Conservation (phyloP, 2,113 vertebrate genomes). For the Panurus biarmicus region DNA sequence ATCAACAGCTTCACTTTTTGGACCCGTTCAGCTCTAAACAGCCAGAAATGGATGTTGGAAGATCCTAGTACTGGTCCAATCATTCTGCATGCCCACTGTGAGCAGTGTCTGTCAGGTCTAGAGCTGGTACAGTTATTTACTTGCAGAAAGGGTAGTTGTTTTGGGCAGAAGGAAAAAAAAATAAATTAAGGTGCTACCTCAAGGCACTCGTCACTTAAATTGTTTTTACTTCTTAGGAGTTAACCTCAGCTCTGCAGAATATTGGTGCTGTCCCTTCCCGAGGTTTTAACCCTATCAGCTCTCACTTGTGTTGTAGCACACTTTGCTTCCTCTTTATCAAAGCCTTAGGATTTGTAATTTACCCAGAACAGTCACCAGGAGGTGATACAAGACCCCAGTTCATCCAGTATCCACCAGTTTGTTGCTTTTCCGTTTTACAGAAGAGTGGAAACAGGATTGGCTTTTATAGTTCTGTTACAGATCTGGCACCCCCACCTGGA, state of each 20-base stretch:
- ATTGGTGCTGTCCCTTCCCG: background rate
- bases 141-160: background rate
- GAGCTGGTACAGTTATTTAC: background rate
- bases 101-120: background rate
- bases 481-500: background rate
- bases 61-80: background rate
- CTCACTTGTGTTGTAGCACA: background rate
- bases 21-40: background rate
- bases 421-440: background rate
- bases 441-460: background rate
- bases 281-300: background rate
- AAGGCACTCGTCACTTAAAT: background rate
- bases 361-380: background rate
- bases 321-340: background rate
- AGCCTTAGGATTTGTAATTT: background rate
- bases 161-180: background rate
- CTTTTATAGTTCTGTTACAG: background rate
- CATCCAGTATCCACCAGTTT: background rate
- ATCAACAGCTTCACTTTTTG: background rate
- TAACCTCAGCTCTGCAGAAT: background rate
- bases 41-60: background rate
- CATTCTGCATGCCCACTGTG: background rate
- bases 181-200: background rate
- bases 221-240: background rate
- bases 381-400: background rate